Percentiles rank a stretch among this genome's conserved stretches.
Conservation (phyloP, 2,888 invertebrate species). For the Linnaemya vulpina region DNA sequence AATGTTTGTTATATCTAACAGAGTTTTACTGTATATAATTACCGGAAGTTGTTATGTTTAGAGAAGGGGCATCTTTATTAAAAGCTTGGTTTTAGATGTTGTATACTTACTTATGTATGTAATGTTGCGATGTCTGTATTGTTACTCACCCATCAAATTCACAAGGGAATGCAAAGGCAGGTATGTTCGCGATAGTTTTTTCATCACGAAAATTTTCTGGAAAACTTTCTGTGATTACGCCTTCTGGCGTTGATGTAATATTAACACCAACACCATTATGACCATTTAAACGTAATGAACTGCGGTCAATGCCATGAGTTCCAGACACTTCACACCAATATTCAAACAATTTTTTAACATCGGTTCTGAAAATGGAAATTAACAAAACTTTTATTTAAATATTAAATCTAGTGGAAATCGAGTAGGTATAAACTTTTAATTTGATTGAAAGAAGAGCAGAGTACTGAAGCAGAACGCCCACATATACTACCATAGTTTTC, state of each 20-base stretch:
- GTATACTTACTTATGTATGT: conserved; percentile 7
- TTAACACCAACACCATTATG: conserved; percentile 73
- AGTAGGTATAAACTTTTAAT: background rate
- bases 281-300: conserved; percentile 71
- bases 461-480: conserved; percentile 78
- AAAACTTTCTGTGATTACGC: conserved; percentile 90
- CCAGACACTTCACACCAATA: conserved; percentile 83
- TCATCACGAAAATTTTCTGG: conserved; percentile 92
- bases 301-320: conserved; percentile 73
- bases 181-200: conserved; percentile 92
- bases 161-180: conserved; percentile 96
- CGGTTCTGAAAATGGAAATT: conserved; percentile 77
- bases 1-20: background rate
- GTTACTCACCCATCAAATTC: conserved; percentile 88
- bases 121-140: background rate
- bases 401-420: background rate
- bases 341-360: conserved; percentile 83
- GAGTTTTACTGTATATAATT: conserved; percentile 51
- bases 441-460: background rate
- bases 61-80: conserved; percentile 46
- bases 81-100: conserved; percentile 18
- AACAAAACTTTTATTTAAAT: background rate
- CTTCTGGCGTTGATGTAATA: conserved; percentile 74
- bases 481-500: conserved; percentile 50
- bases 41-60: conserved; percentile 67